Percentiles rank a stretch among this genome's conserved stretches.
Evolutionary conservation across 1,140 invertebrate genomes (phyloP).

Genomic region (Sweltsa coloradensis): DNA sequence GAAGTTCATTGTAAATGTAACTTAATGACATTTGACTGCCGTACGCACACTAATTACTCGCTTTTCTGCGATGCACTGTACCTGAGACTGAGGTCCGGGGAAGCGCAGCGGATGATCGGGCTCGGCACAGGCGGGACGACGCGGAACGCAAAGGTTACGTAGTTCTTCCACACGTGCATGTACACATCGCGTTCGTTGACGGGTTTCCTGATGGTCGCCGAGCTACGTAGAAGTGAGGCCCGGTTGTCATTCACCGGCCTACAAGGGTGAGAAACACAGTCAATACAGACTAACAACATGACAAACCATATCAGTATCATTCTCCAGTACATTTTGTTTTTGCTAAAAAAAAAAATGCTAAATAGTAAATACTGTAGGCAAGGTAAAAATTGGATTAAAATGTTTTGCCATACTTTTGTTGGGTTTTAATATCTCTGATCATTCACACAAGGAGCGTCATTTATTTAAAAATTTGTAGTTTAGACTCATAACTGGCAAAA

Average conservation of each 20-base stretch:
- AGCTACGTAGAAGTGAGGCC: conserved; percentile 75
- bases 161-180: conserved; percentile 92
- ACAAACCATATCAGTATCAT: conserved; percentile 8
- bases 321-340: conserved; percentile 10
- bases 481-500: no score
- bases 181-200: conserved; percentile 85
- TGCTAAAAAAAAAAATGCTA: conserved; percentile 9
- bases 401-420: no score
- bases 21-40: no score
- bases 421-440: no score
- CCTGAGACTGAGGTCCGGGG: conserved; percentile 84
- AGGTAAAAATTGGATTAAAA: no score
- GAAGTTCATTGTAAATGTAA: no score
- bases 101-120: conserved; percentile 75
- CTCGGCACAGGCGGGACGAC: conserved; percentile 75
- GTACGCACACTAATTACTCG: no score
- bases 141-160: conserved; percentile 86
- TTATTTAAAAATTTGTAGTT: no score
- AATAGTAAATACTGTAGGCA: no score
- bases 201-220: conserved; percentile 67
- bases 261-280: conserved; percentile 22
- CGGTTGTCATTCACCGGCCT: conserved; percentile 94
- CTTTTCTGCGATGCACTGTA: no score
- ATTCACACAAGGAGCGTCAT: no score
- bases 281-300: conserved; percentile 5